phyloP scores from a whole-genome alignment of 1,140 invertebrate species.

The Macrobrachium nipponense region DNA sequence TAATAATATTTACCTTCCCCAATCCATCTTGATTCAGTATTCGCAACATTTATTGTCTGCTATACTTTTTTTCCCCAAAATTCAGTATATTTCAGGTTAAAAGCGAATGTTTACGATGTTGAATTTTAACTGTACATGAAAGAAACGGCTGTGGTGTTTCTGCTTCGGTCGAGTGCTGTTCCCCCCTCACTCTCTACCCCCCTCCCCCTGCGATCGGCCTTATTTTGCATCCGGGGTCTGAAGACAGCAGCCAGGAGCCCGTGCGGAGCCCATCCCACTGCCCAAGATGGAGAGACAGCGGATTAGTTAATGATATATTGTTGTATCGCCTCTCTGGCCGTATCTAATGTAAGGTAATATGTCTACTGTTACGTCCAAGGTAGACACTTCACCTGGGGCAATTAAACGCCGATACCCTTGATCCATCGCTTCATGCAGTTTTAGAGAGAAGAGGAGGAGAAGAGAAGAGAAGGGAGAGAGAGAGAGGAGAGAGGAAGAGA shows the following conservation, averaged over 20 bases:
- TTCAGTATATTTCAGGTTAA: too few relatives aligned
- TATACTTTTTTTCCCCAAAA: too few relatives aligned
- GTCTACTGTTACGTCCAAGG: constrained; percentile 5
- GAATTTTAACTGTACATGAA: too few relatives aligned
- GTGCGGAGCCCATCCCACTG: constrained; percentile 3
- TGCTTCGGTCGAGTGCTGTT: background rate
- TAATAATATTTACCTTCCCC: too few relatives aligned
- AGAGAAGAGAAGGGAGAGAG: constrained; percentile 18
- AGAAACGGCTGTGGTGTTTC: too few relatives aligned
- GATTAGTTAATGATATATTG: constrained; percentile 32
- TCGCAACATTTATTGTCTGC: too few relatives aligned
- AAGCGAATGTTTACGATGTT: too few relatives aligned
- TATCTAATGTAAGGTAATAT: constrained; percentile 40
- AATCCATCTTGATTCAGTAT: too few relatives aligned
- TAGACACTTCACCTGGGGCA: constrained; percentile 7
- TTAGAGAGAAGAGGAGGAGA: constrained; percentile 12
- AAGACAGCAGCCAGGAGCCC: too few relatives aligned
- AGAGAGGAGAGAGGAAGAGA: constrained; percentile 28
- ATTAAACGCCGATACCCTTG: background rate
- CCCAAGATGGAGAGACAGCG: background rate
- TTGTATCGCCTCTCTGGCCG: constrained; percentile 25
- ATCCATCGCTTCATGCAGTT: background rate
- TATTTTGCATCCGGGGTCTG: background rate
- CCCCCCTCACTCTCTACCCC: background rate
- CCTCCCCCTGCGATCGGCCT: background rate